Conservation (phyloP, 2,113 vertebrate genomes). For the Sorex araneus region DNA sequence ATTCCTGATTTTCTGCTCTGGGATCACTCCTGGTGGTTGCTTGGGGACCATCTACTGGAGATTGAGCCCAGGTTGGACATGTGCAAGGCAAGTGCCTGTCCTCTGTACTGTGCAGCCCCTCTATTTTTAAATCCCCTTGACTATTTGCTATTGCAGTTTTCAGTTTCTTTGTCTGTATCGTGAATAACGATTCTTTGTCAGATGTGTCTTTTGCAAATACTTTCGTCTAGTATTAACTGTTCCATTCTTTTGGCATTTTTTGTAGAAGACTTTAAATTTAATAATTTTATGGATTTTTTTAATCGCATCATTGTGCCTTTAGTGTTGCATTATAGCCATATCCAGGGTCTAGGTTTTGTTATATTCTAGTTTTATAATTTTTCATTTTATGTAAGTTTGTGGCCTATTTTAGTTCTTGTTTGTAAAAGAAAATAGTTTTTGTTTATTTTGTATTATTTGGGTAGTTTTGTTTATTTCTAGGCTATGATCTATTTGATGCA, state of each 20-base stretch:
- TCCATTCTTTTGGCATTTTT: background rate
- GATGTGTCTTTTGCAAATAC: background rate
- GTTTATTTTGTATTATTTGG: too few species aligned
- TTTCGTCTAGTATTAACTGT: background rate
- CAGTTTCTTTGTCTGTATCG: background rate
- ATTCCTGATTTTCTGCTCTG: too few species aligned
- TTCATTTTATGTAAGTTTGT: background rate
- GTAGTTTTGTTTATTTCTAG: too few species aligned
- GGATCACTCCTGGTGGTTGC: too few species aligned
- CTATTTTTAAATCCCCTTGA: background rate
- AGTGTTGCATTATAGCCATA: background rate
- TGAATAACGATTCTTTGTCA: background rate
- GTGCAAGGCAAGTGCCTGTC: too few species aligned
- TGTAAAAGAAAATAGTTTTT: too few species aligned
- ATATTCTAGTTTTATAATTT: background rate
- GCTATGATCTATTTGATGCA: too few species aligned
- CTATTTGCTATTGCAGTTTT: conserved; percentile 5
- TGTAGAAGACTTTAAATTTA: background rate
- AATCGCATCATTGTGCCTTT: background rate
- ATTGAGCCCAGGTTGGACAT: too few species aligned
- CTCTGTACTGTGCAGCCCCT: background rate
- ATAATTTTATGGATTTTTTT: background rate
- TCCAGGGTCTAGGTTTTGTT: background rate
- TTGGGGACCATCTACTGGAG: too few species aligned
- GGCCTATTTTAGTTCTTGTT: too few species aligned